Evolutionary conservation across 2,113 vertebrate species (phyloP), one percentile per base, ranked within the genome.

Genomic region (Cyprinodon brontotheroides): DNA sequence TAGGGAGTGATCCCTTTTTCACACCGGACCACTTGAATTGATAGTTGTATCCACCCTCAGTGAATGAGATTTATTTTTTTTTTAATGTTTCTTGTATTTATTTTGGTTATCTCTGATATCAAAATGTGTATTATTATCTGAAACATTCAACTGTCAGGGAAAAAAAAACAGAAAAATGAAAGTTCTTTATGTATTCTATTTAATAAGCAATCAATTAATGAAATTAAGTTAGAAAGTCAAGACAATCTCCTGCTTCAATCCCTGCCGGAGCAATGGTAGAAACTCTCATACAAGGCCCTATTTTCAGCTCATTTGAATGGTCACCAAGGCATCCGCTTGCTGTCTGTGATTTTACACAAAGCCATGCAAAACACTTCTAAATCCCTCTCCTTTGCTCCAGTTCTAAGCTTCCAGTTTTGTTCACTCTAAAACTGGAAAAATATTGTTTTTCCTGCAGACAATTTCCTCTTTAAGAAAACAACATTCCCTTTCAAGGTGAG

Each of bases 261-360:
- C 8, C 48, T 39, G n/a, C 29, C 7, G 0, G 43, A 68, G 29
- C 36, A 9, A 36, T 47, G 13, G 62, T 6, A 15, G 40, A 5
- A 29, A 48, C 4, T 74, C 43, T 67, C 9, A 12, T 3, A 3
- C 48, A 20, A 4, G 41, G 68, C 4, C 76, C 39, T 63, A n/a
- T 66, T 82, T 81, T 81, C 61, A 82, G 61, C 64, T 77, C 29
- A 92, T 94, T 94, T 93, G 88, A 93, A 90, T 92, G 62, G 47
- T 3, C 71, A 82, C 74, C 74, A 92, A 91, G 81, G 73, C 36
- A 9, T 80, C 73, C 41, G 78, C 60, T 81, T 63, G 70, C 60
- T 14, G 65, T 63, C 70, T 86, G 81, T 37, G 86, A 90, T 79
- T 84, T 86, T 70, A 81, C 50, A 70, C 43, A 69, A 80, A 14